Evolutionary conservation across 1,140 invertebrate species (phyloP), one percentile per base, ranked within the genome.

Genomic region (Sarcophaga bullata): DNA sequence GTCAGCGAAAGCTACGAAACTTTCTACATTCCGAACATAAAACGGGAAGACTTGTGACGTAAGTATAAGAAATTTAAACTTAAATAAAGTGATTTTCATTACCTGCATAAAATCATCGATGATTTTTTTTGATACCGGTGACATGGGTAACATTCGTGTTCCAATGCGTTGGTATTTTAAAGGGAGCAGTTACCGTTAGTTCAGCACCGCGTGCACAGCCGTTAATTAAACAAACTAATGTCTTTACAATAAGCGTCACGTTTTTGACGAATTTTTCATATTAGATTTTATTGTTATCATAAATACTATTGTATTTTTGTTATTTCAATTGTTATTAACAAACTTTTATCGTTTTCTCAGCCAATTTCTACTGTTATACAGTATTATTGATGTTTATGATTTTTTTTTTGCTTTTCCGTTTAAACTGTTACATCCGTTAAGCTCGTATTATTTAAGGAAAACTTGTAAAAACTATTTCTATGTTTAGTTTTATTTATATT

Each of bases 81-180:
- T 1, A 37, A 37, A 37, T 37, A 37, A 37, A 37, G 4, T 37
- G 4, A n/a, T n/a, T 62, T 13, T 62, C 4, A n/a, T 87, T 89
- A 92, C 91, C 91, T 92, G 89, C 15, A 91, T 86, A 52, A 92
- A 86, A 83, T 92, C 92, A 83, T 92, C 91, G n/a, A 88, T 84
- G 54, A 89, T 86, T n/a, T 89, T 87, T 88, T 87, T 90, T 84
- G 85, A 85, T 46, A 83, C 84, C 50, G 85, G 91, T 82, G 85
- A 88, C 54, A 92, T 89, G 17, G 91, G 90, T 83, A 93, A 88
- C 84, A 93, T 91, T 84, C 92, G 92, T 8, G 91, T 91, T n/a
- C 92, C 92, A 93, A 85, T 92, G 92, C 50, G 92, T 91, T 72
- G 92, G 90, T 46, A 92, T 86, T 80, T 86, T 91, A 86, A 84